A percentile compares a stretch with the other conserved stretches of the same genome.
Conservation (phyloP, 1,140 invertebrate species). For the Sipha flava region DNA sequence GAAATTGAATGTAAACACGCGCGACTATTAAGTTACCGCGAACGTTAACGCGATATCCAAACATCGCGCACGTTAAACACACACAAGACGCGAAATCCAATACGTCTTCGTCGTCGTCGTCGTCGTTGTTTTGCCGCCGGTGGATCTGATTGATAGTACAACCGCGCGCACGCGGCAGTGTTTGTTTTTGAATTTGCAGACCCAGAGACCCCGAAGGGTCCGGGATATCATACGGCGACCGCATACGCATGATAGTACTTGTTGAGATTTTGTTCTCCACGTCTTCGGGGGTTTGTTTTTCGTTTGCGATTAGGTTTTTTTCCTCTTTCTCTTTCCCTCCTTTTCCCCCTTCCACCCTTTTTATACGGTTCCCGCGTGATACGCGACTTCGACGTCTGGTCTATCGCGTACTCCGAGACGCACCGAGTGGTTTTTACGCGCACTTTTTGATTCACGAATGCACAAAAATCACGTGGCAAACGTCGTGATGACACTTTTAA, state of each 20-base stretch:
- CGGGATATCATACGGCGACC: no score
- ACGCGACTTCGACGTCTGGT: no score
- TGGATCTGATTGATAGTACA: constrained; percentile 17
- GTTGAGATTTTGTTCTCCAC: constrained; percentile 16
- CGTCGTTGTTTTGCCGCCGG: no score
- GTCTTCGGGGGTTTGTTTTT: background rate
- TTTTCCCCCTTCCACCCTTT: no score
- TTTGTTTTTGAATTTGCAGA: constrained; percentile 24
- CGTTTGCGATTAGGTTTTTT: background rate
- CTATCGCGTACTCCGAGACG: no score
- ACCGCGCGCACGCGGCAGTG: background rate
- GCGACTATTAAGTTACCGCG: constrained; percentile 27
- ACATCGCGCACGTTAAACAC: background rate
- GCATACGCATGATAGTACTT: background rate
- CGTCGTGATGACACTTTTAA: no score
- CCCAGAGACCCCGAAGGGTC: background rate
- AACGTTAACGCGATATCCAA: constrained; percentile 28
- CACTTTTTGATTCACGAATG: no score
- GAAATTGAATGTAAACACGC: constrained; percentile 30
- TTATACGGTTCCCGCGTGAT: no score
- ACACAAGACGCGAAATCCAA: constrained; percentile 17
- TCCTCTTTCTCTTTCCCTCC: background rate
- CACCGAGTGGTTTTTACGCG: no score
- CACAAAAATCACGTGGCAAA: no score
- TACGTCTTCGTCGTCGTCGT: background rate